These are phyloP conservation scores for Strongylocentrotus purpuratus DNA, from an alignment of 35 echinoderm and acorn worm species.

Conservation along the genomic window DNA sequence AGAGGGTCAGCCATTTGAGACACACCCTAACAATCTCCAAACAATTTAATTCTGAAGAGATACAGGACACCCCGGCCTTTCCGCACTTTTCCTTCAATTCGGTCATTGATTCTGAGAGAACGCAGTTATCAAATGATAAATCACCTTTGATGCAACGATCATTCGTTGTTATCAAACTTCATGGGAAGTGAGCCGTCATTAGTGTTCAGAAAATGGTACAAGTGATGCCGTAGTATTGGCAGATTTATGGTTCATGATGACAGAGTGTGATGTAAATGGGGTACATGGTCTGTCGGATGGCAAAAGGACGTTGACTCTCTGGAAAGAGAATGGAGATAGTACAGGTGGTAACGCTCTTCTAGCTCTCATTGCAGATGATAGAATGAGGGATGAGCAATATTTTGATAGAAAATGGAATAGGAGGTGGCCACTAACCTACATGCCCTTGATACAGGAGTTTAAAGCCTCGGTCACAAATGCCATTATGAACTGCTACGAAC, in stretches of 20 bases:
- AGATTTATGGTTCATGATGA: background rate
- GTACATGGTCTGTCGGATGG: too few species aligned
- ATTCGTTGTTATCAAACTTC: background rate
- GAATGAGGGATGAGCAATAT: background rate
- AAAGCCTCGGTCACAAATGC: too few species aligned
- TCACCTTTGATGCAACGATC: background rate
- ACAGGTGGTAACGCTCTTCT: background rate
- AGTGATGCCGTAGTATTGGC: background rate
- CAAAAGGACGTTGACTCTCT: too few species aligned
- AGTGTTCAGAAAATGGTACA: background rate
- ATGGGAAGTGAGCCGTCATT: background rate
- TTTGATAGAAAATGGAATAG: too few species aligned
- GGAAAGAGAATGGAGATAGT: background rate
- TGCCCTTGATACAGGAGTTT: too few species aligned
- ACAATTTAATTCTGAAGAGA: background rate
- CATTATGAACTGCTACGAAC: too few species aligned
- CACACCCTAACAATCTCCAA: background rate
- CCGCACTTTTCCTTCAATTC: background rate
- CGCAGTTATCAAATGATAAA: background rate
- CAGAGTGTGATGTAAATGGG: too few species aligned
- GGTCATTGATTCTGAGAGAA: background rate
- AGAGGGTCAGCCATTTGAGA: background rate
- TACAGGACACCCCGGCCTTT: background rate
- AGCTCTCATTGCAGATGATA: background rate
- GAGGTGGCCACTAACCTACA: too few species aligned